phyloP scores from a whole-genome alignment of 2,113 vertebrate species.

The Fukomys damarensis region DNA sequence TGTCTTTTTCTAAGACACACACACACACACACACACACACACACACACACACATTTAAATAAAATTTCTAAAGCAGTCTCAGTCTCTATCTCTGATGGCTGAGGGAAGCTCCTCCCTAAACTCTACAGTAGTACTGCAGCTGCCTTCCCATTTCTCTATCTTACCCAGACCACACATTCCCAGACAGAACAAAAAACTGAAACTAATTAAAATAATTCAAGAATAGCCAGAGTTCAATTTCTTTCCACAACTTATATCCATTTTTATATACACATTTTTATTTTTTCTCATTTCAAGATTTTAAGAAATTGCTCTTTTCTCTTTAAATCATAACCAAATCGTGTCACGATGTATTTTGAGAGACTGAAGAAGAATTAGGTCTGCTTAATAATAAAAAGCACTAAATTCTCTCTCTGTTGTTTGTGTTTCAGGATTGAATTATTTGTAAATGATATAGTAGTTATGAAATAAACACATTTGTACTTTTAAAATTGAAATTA shows the following conservation, averaged over 20 bases:
- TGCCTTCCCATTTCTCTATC: neutral
- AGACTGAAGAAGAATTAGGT: neutral
- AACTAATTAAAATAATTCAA: neutral
- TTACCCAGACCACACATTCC: too few relatives aligned
- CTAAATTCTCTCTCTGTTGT: neutral
- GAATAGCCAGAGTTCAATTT: neutral
- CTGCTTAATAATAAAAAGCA: neutral
- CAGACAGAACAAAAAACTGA: neutral
- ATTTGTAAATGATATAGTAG: neutral
- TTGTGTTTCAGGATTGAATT: neutral
- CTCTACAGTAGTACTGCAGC: rapidly evolving
- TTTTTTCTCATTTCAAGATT: neutral
- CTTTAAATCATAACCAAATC: neutral
- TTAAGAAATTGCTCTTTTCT: neutral
- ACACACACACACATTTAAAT: neutral
- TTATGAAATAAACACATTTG: neutral
- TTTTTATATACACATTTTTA: neutral
- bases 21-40: too few relatives aligned
- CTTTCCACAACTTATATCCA: neutral
- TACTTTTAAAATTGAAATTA: neutral
- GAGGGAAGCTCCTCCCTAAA: neutral
- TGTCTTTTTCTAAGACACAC: neutral
- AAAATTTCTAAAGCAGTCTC: neutral
- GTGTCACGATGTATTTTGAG: neutral
- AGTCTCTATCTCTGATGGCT: neutral